Evolutionary conservation across 2,888 invertebrate species (phyloP), one percentile per base, ranked within the genome.

Genomic region (Hydropsyche betteni): DNA sequence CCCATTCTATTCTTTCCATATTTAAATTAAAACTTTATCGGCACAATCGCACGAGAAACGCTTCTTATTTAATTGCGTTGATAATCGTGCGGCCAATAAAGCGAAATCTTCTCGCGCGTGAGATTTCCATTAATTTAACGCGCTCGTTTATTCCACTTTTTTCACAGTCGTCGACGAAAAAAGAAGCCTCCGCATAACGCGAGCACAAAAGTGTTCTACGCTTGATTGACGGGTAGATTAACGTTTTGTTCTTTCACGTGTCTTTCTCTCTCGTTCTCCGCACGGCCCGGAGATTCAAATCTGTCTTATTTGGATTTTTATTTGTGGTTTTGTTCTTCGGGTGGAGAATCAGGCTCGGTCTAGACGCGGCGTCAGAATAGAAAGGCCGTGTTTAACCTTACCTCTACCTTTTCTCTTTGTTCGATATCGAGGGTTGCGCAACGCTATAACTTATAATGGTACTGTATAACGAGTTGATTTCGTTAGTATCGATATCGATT

Each of bases 221-320:
- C 44, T 58, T 58, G 58, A 58, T 58, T 58, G 58, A 58, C 58
- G 16, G 58, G 58, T 58, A 58, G 58, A 58, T 58, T 58, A 58
- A 24, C 58, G 58, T 16, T 58, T 24, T 14, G 16, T 24, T 58
- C 58, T 58, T 58, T 58, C 58, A 58, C 16, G 58, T 58, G 58
- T 58, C 58, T 58, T 8, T 58, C 16, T 44, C 44, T 44, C 44
- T 44, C 44, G 6, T 10, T 44, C 44, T 4, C 44, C 44, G 44
- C 24, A 58, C 58, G 0, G 51, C 51, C 24, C 24, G 58, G 24
- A 58, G 58, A 24, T 58, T 58, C 6, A 44, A 10, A 44, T 58
- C 16, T 24, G 24, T 58, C 58, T 58, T 16, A 53, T 53, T 14
- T 53, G 1, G 14, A 14, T 53, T 44, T 44, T 44, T 44, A 44